These are phyloP conservation scores for Thripadectes ignobilis DNA, from an alignment of 2,797 vertebrate species.

Conservation along the genomic window DNA sequence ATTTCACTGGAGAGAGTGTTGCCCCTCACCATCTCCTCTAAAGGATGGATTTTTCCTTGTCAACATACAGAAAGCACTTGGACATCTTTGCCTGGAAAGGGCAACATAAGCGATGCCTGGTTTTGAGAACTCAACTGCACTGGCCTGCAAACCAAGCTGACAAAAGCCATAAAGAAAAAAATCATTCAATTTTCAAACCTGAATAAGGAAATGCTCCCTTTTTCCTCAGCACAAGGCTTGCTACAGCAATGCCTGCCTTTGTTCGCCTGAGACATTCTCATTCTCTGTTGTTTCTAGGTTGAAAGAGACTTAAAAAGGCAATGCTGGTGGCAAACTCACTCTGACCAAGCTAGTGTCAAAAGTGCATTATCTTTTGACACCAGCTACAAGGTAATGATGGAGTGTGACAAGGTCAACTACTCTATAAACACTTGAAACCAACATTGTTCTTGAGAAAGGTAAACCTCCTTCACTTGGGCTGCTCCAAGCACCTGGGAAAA, in stretches of 20 bases:
- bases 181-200: neutral
- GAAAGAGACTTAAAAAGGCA: neutral
- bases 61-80: neutral
- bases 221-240: neutral
- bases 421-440: neutral
- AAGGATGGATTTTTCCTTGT: neutral
- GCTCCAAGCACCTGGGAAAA: neutral
- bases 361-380: neutral
- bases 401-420: neutral
- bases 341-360: neutral
- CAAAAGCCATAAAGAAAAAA: neutral
- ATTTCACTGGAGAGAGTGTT: neutral
- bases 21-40: neutral
- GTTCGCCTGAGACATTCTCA: neutral
- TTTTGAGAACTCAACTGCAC: neutral
- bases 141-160: neutral
- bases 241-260: neutral
- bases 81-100: neutral
- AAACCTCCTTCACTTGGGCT: neutral
- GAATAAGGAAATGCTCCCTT: neutral
- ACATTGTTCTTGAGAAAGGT: neutral
- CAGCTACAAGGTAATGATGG: neutral
- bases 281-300: neutral
- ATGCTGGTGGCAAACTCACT: neutral
- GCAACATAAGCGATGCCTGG: neutral